Percentiles rank a stretch among this genome's conserved stretches.
phyloP scores from a whole-genome alignment of 2,113 vertebrate species.

The Peromyscus californicus region DNA sequence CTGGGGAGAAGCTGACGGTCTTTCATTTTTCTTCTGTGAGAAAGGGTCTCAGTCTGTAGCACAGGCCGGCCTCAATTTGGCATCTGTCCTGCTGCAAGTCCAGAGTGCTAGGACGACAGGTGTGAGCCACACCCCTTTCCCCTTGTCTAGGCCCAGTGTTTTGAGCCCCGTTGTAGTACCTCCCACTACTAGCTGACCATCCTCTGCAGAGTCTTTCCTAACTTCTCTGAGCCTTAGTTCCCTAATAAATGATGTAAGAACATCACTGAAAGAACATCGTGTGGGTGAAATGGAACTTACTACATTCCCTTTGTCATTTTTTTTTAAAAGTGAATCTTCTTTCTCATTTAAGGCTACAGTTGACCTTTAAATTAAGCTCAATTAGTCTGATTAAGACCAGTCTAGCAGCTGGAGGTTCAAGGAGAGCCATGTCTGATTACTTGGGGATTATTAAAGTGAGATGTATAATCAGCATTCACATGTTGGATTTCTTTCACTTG shows the following conservation, averaged over 20 bases:
- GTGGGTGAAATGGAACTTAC: constrained; percentile 36
- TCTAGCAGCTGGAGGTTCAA: constrained; percentile 51
- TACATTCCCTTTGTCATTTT: constrained; percentile 37
- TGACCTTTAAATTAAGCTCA: constrained; percentile 76
- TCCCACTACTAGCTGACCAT: neutral
- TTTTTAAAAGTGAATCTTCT: constrained; percentile 19
- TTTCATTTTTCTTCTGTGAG: neutral
- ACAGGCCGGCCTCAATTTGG: neutral
- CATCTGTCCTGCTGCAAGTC: neutral
- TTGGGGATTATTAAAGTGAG: constrained; percentile 68
- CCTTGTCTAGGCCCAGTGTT: neutral
- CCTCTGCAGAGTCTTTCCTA: constrained; percentile 26
- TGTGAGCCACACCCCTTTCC: neutral
- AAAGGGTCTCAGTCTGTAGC: neutral
- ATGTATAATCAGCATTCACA: constrained; percentile 57
- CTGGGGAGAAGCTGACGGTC: neutral
- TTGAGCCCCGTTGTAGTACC: neutral
- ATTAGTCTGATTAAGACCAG: constrained; percentile 64
- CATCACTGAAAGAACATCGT: neutral
- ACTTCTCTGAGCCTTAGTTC: constrained; percentile 26
- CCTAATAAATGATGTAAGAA: constrained; percentile 5
- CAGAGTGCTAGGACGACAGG: neutral
- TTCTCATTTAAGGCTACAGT: constrained; percentile 49
- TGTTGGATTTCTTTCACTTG: constrained; percentile 56
- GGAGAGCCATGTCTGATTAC: constrained; percentile 66